phyloP scores from a whole-genome alignment of 1,140 invertebrate species.

The Xylocopa sonorina region DNA sequence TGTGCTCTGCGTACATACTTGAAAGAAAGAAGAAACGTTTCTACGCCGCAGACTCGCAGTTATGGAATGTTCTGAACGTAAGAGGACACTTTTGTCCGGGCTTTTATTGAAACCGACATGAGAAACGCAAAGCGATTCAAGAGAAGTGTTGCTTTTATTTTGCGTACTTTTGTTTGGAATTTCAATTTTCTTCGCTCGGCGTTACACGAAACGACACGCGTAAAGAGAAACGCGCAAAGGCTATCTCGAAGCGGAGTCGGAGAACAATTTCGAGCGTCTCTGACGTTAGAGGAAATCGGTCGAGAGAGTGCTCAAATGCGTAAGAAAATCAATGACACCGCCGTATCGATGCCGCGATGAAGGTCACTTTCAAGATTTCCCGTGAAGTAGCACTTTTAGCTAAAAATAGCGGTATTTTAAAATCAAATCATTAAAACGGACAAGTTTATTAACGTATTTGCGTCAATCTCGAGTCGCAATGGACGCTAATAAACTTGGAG shows the following conservation, averaged over 20 bases:
- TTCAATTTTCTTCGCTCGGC: no score
- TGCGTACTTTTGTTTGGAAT: neutral
- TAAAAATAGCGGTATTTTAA: neutral
- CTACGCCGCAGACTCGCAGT: neutral
- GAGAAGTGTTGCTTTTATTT: constrained; percentile 1
- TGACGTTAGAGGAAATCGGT: neutral
- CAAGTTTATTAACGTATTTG: no score
- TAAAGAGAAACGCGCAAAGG: no score
- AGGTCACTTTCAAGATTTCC: neutral
- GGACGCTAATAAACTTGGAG: neutral
- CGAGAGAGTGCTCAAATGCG: neutral
- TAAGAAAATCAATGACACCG: neutral
- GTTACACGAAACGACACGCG: no score
- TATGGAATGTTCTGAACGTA: neutral
- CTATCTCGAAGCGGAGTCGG: no score
- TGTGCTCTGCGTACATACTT: no score
- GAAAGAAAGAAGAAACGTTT: neutral
- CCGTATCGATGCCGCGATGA: neutral
- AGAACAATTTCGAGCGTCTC: no score
- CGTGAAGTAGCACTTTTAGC: neutral
- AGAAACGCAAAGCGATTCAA: neutral
- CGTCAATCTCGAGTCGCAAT: neutral
- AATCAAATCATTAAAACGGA: neutral
- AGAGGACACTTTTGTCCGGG: neutral
- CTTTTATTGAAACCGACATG: no score